Percentiles rank a stretch among this genome's conserved stretches.
Conservation (phyloP, 2,797 vertebrate genomes). For the Apogon hyalosoma region DNA sequence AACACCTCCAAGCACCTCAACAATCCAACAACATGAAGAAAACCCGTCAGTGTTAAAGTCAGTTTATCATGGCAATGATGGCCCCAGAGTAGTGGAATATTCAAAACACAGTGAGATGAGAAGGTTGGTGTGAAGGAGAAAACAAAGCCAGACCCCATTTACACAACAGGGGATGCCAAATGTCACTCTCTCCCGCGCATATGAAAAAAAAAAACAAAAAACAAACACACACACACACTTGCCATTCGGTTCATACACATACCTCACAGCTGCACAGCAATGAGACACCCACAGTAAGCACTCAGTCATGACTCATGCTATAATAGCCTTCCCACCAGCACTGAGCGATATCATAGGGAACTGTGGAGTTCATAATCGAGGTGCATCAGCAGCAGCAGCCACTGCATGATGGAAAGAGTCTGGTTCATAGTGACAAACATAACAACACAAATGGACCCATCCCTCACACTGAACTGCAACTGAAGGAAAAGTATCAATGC, state of each 20-base stretch:
- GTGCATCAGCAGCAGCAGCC: constrained; percentile 44
- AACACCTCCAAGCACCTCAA: constrained; percentile 17
- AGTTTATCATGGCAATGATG: constrained; percentile 17
- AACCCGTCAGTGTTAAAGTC: constrained; percentile 13
- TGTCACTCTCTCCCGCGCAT: constrained; percentile 9
- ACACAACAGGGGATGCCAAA: constrained; percentile 40
- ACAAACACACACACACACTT: constrained; percentile 17
- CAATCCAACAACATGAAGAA: background rate
- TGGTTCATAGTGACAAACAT: constrained; percentile 17
- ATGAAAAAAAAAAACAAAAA: background rate
- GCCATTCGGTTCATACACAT: background rate
- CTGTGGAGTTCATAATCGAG: constrained; percentile 34
- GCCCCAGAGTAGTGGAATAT: constrained; percentile 33
- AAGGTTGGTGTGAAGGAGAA: constrained; percentile 43
- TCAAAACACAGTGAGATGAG: constrained; percentile 20
- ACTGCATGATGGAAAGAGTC: constrained; percentile 27
- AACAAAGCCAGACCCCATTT: constrained; percentile 24
- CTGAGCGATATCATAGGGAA: constrained; percentile 32
- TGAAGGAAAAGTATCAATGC: background rate
- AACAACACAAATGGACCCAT: constrained; percentile 8
- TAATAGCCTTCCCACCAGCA: constrained; percentile 61
- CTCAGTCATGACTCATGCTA: constrained; percentile 68
- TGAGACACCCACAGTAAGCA: constrained; percentile 58
- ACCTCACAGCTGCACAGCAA: constrained; percentile 42
- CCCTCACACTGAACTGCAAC: constrained; percentile 5